Percentiles rank a stretch among this genome's conserved stretches.
phyloP scores from a whole-genome alignment of 2,113 vertebrate genomes.

The Hemiscyllium ocellatum region DNA sequence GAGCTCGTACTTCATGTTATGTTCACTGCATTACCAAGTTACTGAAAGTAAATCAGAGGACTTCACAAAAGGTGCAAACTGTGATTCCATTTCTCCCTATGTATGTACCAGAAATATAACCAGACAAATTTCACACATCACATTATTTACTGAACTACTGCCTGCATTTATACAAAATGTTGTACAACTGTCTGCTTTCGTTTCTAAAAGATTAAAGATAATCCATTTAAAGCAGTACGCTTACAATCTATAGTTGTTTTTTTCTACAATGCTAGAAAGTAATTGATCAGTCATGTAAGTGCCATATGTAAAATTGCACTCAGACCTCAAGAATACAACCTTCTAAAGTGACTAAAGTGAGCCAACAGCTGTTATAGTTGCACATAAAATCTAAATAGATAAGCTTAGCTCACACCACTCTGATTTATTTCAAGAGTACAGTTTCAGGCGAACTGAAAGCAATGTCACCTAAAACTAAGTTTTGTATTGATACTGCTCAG shows the following conservation, averaged over 20 bases:
- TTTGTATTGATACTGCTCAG: neutral
- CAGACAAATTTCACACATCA: neutral
- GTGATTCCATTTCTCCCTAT: neutral
- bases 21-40: neutral
- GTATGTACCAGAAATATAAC: neutral
- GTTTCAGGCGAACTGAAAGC: neutral
- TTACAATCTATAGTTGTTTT: neutral
- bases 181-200: neutral
- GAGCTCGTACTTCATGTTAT: neutral
- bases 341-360: slow-evolving; percentile 8
- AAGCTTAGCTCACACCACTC: slow-evolving; percentile 25
- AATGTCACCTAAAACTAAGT: neutral
- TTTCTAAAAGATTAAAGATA: neutral
- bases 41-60: neutral
- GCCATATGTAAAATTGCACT: neutral
- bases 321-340: slow-evolving; percentile 9
- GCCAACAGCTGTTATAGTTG: slow-evolving; percentile 14
- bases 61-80: neutral
- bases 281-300: slow-evolving; percentile 1
- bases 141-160: neutral
- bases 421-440: slow-evolving; percentile 21
- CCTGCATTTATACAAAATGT: neutral
- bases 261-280: neutral
- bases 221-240: neutral
- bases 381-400: slow-evolving; percentile 20